Conservation (phyloP, 2,888 invertebrate species). For the Dicyrtomina minuta region DNA sequence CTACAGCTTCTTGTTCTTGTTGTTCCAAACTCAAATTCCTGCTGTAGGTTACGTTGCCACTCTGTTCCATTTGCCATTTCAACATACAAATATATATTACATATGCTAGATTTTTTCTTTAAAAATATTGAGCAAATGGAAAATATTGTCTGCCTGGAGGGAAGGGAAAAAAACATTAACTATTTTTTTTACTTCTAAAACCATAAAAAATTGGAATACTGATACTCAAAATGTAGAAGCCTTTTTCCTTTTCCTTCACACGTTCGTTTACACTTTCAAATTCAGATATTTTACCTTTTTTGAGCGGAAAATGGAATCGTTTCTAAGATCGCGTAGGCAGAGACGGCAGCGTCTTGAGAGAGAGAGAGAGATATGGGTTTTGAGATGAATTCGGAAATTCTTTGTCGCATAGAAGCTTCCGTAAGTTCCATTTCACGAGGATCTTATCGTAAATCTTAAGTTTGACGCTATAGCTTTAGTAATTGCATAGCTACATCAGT, state of each 20-base stretch:
- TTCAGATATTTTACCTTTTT: not conserved
- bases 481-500: too few relatives aligned
- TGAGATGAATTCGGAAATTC: not conserved
- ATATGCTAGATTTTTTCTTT: too few relatives aligned
- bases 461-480: too few relatives aligned
- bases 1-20: too few relatives aligned
- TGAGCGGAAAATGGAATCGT: too few relatives aligned
- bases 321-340: not conserved
- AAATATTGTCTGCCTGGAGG: not conserved
- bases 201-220: not conserved
- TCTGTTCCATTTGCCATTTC: too few relatives aligned
- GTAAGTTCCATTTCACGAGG: not conserved
- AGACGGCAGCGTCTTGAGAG: not conserved
- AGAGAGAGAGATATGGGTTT: not conserved
- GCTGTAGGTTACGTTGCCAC: too few relatives aligned
- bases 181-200: not conserved
- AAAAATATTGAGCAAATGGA: not conserved
- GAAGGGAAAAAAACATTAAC: not conserved
- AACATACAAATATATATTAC: too few relatives aligned
- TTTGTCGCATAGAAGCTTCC: constrained; percentile 5
- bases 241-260: not conserved
- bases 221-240: too few relatives aligned
- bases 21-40: too few relatives aligned
- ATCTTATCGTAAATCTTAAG: too few relatives aligned
- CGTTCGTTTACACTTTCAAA: not conserved